Evolutionary conservation across 2,797 vertebrate genomes (phyloP).

Genomic region (Picus viridis): DNA sequence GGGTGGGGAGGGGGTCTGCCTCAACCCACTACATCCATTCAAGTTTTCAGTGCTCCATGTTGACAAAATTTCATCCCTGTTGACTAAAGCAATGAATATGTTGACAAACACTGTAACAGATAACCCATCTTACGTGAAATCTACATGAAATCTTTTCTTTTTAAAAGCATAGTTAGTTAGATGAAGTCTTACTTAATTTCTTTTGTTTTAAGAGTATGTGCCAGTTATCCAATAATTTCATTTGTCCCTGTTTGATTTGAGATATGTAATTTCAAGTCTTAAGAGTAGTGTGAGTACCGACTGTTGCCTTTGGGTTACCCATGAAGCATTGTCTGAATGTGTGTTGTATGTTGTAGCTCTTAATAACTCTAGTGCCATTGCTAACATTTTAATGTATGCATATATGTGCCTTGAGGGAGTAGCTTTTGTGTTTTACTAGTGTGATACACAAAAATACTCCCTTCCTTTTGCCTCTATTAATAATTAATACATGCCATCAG

Average conservation of each 20-base stretch:
- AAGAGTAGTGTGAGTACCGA: background rate
- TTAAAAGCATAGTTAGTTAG: background rate
- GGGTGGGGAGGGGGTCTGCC: no score
- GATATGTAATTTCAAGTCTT: background rate
- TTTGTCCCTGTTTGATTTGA: background rate
- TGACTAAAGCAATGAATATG: background rate
- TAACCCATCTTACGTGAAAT: background rate
- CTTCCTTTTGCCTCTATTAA: conserved; percentile 72
- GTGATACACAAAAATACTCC: conserved; percentile 67
- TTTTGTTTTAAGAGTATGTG: background rate
- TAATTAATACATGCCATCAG: conserved; percentile 77
- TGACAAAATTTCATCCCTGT: background rate
- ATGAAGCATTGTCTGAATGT: conserved; percentile 29
- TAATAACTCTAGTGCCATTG: conserved; percentile 71
- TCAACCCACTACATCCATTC: background rate
- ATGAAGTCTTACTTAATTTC: background rate
- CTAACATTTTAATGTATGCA: conserved; percentile 76
- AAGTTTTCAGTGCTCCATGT: background rate
- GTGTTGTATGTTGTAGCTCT: conserved; percentile 64
- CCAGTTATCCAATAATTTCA: background rate
- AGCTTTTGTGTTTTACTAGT: conserved; percentile 75
- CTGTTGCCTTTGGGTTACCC: conserved; percentile 1
- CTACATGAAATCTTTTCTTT: background rate
- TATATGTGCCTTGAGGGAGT: conserved; percentile 68
- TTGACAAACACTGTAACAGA: background rate